Evolutionary conservation across 2,888 invertebrate species (phyloP), one percentile per base, ranked within the genome.

Genomic region (Eupithecia exiguata): DNA sequence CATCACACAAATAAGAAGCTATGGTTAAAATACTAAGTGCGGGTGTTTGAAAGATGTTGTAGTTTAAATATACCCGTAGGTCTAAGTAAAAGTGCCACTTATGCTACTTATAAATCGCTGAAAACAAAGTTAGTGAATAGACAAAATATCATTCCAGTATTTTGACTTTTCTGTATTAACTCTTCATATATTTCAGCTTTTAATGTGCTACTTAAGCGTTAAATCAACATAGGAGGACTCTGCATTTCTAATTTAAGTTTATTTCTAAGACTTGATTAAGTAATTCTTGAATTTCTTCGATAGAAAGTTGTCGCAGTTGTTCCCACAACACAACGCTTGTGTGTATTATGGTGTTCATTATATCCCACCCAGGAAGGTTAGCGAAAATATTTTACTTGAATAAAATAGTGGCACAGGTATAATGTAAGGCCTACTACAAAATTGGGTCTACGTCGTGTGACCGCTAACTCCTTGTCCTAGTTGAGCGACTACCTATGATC

Each of bases 351-450:
- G 72, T 75, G 74, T 78, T 76, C 71, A 76, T 66, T 67, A 75
- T 77, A 82, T 83, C 85, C 85, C 85, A 85, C 86, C 86, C 84
- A 62, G 81, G 71, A 58, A 58, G 12, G 58, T 68, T 74, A 75
- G 68, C 76, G 73, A 80, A 78, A 77, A 69, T 75, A 76, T 79
- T 71, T 69, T 46, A 63, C 43, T 53, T 25, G 12, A 35, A 49
- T 53, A 36, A 38, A 61, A 10, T 35, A 10, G 10, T 53, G 49
- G 21, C 49, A 21, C 49, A 53, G 21, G 49, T 53, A 53, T 49
- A 16, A 53, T 53, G 49, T 53, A 53, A 21, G 58, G 58, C 25
- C 58, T 58, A 58, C 10, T 25, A 12, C 14, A 58, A 25, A 53
- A 53, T 0, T 53, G 58, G 25, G 25, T 58, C 25, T 58, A 12